Conservation (phyloP, 1,140 invertebrate species). For the Heliconius eleuchia region DNA sequence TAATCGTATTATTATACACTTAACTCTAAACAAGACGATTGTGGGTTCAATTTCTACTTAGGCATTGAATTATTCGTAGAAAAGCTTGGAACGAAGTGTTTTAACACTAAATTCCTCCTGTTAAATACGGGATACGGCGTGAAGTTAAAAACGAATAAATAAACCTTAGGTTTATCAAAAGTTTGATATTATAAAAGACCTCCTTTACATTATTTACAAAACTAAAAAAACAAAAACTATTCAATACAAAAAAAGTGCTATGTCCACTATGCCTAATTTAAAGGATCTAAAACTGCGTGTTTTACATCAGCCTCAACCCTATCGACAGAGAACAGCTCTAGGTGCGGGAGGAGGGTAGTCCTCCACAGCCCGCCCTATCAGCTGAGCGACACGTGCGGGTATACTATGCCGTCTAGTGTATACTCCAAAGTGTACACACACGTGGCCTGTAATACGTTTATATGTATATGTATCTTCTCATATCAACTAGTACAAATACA, state of each 20-base stretch:
- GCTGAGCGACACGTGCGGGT: conserved; percentile 72
- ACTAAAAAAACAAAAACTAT: neutral
- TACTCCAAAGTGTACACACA: conserved; percentile 7
- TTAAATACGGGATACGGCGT: too few species aligned
- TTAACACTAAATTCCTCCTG: too few species aligned
- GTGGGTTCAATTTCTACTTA: too few species aligned
- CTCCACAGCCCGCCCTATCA: conserved; percentile 63
- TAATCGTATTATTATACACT: too few species aligned
- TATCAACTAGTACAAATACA: neutral
- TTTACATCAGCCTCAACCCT: neutral
- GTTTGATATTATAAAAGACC: neutral
- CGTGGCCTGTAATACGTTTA: conserved; percentile 7
- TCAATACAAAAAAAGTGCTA: neutral
- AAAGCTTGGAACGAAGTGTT: too few species aligned
- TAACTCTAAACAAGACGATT: too few species aligned
- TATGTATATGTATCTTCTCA: neutral
- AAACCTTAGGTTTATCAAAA: too few species aligned
- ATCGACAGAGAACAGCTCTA: conserved; percentile 26
- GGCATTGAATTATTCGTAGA: too few species aligned
- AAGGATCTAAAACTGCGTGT: neutral
- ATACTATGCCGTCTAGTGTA: conserved; percentile 40
- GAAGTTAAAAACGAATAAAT: too few species aligned
- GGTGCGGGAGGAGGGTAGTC: conserved; percentile 49
- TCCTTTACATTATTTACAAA: neutral
- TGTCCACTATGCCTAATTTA: neutral